Base-by-base conservation (phyloP, 2,113 vertebrate genomes). In the Petrocephalus zakoni region DNA sequence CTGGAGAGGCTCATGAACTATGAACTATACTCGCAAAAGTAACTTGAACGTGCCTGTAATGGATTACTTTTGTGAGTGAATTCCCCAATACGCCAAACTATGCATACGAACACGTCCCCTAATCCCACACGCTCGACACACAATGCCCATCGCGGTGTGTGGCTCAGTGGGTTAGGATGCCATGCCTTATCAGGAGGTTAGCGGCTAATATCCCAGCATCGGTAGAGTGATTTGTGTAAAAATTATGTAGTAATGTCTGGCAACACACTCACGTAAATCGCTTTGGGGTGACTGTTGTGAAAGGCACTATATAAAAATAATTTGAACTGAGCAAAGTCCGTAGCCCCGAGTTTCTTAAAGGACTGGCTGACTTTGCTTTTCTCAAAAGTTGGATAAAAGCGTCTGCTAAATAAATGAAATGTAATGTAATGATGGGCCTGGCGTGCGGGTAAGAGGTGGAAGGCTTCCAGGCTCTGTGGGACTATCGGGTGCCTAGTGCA, bases 381-480 rank as follows among this genome's bases (percentile, higher is more conserved):
- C 25, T 10, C 25, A 55, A 55, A 55, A 68, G 29, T 29, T 13
- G 25, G 58, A 64, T 22, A 68, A 84, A 2, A 47, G 92, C 86
- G 89, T 68, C 61, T 13, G 25, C n/a, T 68, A 68, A 68, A 68
- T 29, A 29, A 29, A 68, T 68, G 29, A 29, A 29, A 68, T 13
- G n/a, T 13, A 68, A 13, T 29, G 61, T 22, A 87, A 84, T 87
- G 86, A 86, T 90, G 89, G 88, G 89, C 89, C 86, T 88, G 88
- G 90, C 86, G 90, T 90, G 93, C 90, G 1, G 93, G 91, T 95
- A 95, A 95, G 95, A 95, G 95, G 94, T 95, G 95, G 95, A 95
- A 94, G 91, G 91, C 92, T 93, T 94, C 92, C 91, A 92, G 93
- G 94, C 93, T 91, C 92, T 91, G 85, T 90, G 91, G 88, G 92